These are phyloP conservation scores for Cephus sareptanus DNA, from an alignment of 2,888 invertebrate species.

Conservation along the genomic window DNA sequence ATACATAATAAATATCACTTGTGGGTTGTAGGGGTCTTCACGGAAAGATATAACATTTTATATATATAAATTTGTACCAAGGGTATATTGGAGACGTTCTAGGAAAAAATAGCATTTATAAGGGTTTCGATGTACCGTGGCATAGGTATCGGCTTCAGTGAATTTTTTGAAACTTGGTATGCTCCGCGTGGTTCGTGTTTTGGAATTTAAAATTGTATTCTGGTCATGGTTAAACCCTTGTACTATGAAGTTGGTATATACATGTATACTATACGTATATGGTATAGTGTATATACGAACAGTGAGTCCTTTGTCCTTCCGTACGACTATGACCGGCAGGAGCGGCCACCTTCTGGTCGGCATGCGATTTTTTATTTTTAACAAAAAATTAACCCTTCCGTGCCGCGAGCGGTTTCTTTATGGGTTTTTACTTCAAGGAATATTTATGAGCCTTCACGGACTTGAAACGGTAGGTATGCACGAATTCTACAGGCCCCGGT, in stretches of 20 bases:
- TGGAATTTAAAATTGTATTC: background rate
- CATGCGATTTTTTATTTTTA: slow-evolving; percentile 31
- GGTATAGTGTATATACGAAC: slow-evolving; percentile 17
- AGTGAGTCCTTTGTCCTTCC: slow-evolving; percentile 50
- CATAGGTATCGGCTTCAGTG: background rate
- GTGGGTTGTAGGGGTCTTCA: background rate
- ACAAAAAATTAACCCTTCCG: slow-evolving; percentile 59
- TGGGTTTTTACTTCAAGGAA: slow-evolving; percentile 55
- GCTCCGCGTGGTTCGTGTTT: background rate
- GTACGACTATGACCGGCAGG: slow-evolving; percentile 29
- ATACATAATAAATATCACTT: background rate
- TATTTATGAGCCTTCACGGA: slow-evolving; percentile 61
- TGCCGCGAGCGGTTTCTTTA: slow-evolving; percentile 62
- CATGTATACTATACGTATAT: background rate
- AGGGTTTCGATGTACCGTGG: background rate
- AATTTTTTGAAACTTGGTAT: background rate
- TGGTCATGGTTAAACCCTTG: background rate
- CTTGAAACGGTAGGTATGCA: slow-evolving; percentile 15
- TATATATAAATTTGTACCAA: background rate
- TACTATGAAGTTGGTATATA: background rate
- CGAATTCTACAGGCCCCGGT: slow-evolving; percentile 29
- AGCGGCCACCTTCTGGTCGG: slow-evolving; percentile 33
- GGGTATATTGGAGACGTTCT: background rate
- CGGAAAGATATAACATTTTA: background rate
- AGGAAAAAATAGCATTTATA: background rate